Percentiles rank a stretch among this genome's conserved stretches.
These are phyloP conservation scores for Notiomystis cincta DNA, from an alignment of 2,113 vertebrate genomes.

Conservation along the genomic window DNA sequence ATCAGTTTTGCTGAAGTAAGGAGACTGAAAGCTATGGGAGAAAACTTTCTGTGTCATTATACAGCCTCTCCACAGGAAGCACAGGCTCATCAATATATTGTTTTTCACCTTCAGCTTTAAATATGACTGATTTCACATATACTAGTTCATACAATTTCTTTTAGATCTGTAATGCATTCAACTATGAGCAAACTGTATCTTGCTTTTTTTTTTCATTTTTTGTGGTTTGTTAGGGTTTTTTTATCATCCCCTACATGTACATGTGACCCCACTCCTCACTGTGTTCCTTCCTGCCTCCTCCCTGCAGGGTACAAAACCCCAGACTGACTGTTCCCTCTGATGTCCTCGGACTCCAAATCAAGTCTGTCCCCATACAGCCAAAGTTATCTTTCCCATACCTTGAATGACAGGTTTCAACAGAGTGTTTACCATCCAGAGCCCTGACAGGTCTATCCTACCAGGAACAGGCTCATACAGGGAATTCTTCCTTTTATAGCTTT, in stretches of 20 bases:
- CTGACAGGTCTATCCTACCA: not conserved
- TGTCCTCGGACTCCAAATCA: not conserved
- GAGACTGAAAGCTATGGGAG: not conserved
- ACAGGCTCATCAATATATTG: not conserved
- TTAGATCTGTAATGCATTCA: not conserved
- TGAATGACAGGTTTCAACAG: not conserved
- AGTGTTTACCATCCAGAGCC: not conserved
- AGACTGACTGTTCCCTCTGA: not conserved
- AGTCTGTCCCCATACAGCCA: not conserved
- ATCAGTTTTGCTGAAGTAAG: constrained; percentile 17
- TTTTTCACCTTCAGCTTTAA: not conserved
- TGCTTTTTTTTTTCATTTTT: not conserved
- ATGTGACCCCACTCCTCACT: not conserved
- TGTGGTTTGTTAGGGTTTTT: not conserved
- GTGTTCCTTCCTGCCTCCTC: not conserved
- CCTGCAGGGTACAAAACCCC: not conserved
- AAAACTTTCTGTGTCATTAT: not conserved
- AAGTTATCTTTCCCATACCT: not conserved
- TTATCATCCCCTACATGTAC: rapidly evolving
- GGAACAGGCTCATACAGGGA: not conserved
- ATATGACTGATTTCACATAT: not conserved
- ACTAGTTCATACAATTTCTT: not conserved
- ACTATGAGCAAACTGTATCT: not conserved
- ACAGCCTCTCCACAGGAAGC: not conserved
- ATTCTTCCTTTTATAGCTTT: not conserved